phyloP scores from a whole-genome alignment of 2,113 vertebrate species.

The Myiagra hebetior region DNA sequence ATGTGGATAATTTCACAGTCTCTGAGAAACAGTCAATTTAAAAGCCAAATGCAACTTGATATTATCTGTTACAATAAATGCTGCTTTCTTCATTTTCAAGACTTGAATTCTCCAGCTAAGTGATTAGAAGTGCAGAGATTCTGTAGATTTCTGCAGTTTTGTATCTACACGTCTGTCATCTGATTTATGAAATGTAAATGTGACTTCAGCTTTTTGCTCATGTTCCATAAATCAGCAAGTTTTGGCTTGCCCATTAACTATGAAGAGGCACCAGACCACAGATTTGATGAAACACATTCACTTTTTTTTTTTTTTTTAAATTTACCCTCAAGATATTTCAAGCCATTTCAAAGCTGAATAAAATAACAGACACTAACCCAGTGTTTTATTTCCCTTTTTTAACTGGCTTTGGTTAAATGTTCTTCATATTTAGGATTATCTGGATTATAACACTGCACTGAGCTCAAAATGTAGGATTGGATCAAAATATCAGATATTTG shows the following conservation, averaged over 20 bases:
- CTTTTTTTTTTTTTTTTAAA: neutral
- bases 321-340: neutral
- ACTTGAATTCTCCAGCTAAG: neutral
- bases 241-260: neutral
- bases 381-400: neutral
- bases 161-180: neutral
- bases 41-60: neutral
- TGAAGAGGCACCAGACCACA: neutral
- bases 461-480: neutral
- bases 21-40: neutral
- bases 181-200: slow-evolving; percentile 16
- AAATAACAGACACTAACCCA: neutral
- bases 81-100: neutral
- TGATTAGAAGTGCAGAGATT: neutral
- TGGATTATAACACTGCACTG: neutral
- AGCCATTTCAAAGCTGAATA: neutral
- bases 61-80: neutral
- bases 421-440: neutral
- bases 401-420: neutral
- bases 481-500: neutral
- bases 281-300: neutral
- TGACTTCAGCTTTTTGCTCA: neutral
- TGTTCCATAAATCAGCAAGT: neutral
- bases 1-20: neutral
- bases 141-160: neutral